These are phyloP conservation scores for Schizopygopsis malacanthus DNA, from an alignment of 2,797 vertebrate species.

Conservation along the genomic window DNA sequence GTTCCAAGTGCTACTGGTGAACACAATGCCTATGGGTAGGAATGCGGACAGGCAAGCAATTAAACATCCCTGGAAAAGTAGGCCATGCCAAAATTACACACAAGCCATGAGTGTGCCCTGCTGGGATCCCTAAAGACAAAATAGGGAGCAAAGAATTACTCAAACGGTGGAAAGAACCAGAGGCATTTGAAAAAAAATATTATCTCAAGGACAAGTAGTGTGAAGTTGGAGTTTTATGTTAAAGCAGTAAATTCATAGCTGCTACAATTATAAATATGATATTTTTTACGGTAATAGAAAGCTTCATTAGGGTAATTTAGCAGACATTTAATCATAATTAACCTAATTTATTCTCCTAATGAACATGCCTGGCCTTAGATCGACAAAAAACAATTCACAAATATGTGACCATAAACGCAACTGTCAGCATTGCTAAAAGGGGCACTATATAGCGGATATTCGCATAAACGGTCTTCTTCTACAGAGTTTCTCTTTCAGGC, in stretches of 20 bases:
- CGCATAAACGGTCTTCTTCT: not conserved
- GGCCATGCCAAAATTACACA: constrained; percentile 44
- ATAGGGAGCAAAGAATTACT: constrained; percentile 36
- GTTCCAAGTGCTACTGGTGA: constrained; percentile 35
- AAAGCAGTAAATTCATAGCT: not conserved
- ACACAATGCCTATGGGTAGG: constrained; percentile 16
- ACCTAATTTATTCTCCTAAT: not conserved
- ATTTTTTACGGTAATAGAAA: not conserved
- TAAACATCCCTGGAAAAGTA: constrained; percentile 48
- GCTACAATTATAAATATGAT: not conserved
- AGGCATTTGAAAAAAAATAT: not conserved
- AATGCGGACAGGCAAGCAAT: constrained; percentile 36
- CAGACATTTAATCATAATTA: not conserved
- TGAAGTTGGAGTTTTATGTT: not conserved
- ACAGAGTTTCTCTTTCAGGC: not conserved
- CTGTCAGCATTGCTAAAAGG: not conserved
- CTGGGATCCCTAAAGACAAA: constrained; percentile 32
- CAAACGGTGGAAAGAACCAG: constrained; percentile 20
- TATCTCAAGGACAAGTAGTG: constrained; percentile 23
- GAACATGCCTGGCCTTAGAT: not conserved
- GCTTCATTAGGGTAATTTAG: not conserved
- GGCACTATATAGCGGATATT: not conserved
- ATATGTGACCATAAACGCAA: not conserved
- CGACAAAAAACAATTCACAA: not conserved
- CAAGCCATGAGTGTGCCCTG: constrained; percentile 28